These are phyloP conservation scores for Pomacea canaliculata DNA, from an alignment of 2,888 invertebrate species.

Conservation along the genomic window DNA sequence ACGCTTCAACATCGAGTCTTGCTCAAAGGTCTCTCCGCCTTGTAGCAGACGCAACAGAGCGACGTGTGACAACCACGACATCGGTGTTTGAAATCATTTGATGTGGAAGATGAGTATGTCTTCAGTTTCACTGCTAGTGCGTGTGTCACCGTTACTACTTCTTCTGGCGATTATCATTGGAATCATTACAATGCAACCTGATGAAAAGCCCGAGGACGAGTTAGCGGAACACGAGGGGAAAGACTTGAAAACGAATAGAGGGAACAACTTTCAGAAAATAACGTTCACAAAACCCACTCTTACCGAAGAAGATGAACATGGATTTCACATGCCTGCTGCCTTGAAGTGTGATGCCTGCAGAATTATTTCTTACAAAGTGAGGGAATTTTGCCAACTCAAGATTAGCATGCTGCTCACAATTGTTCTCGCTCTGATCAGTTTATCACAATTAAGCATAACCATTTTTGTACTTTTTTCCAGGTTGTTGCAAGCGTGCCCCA, in stretches of 20 bases:
- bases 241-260: background rate
- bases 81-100: background rate
- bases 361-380: constrained; percentile 64
- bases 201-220: background rate
- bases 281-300: constrained; percentile 54
- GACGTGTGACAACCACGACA: too few species aligned
- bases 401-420: background rate
- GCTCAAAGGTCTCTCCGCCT: too few species aligned
- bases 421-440: background rate
- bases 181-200: too few species aligned
- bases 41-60: too few species aligned
- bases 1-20: too few species aligned
- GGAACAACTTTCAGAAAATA: background rate
- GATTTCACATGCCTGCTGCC: constrained; percentile 61
- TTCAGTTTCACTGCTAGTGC: too few species aligned
- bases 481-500: background rate
- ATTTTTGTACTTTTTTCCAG: too few species aligned
- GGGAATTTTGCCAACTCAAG: background rate
- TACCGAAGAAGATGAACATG: constrained; percentile 66
- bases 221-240: background rate
- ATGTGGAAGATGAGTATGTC: background rate
- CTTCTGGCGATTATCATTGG: too few species aligned
- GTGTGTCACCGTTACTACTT: too few species aligned
- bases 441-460: too few species aligned
- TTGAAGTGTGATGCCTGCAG: constrained; percentile 68